Conservation (phyloP, 2,113 vertebrate genomes). For the Opisthocomus hoazin region DNA sequence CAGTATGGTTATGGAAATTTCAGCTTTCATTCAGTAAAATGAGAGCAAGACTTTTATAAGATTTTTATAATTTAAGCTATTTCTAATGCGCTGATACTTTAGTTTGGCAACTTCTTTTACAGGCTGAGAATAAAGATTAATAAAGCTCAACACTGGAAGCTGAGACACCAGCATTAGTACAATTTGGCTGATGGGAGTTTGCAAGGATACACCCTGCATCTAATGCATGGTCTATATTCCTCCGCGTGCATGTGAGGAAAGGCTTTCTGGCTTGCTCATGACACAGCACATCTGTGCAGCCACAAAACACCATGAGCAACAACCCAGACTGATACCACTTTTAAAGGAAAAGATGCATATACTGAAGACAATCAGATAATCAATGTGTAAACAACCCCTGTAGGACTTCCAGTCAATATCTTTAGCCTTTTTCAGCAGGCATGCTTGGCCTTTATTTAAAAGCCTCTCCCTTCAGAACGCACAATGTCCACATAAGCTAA, state of each 20-base stretch:
- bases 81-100: neutral
- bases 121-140: neutral
- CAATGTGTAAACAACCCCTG: neutral
- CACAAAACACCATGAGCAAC: neutral
- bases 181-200: neutral
- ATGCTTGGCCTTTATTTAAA: neutral
- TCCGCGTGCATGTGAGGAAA: neutral
- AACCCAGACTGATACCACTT: neutral
- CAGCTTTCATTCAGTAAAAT: neutral
- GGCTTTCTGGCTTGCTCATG: neutral
- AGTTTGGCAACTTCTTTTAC: neutral
- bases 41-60: neutral
- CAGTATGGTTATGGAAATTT: neutral
- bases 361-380: neutral
- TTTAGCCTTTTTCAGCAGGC: neutral
- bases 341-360: neutral
- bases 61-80: neutral
- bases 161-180: neutral
- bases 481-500: neutral
- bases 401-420: neutral
- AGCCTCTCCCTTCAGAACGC: neutral
- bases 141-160: neutral
- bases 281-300: neutral
- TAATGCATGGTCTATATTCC: rapidly evolving
- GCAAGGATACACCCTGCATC: neutral